Evolutionary conservation across 2,113 vertebrate genomes (phyloP).

Genomic region (Clarias batrachus): DNA sequence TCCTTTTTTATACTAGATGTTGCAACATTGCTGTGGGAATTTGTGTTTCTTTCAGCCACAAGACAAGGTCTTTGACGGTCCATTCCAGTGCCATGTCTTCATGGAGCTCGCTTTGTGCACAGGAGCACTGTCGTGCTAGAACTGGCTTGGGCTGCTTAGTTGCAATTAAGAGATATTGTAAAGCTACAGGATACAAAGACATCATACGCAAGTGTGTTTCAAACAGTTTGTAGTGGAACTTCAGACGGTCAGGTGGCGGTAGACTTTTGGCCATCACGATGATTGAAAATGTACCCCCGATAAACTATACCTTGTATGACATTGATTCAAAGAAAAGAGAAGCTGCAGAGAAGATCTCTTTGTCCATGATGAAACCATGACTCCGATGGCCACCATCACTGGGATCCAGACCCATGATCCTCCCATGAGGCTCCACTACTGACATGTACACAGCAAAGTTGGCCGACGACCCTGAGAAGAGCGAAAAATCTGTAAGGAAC

Average conservation of each 20-base stretch:
- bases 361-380: constrained; percentile 97
- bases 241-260: neutral
- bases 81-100: neutral
- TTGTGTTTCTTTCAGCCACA: neutral
- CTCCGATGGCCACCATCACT: constrained; percentile 94
- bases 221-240: neutral
- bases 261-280: neutral
- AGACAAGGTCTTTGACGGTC: neutral
- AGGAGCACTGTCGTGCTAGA: neutral
- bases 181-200: neutral
- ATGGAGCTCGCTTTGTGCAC: neutral
- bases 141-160: neutral
- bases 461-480: constrained; percentile 82
- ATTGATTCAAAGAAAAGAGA: constrained; percentile 97
- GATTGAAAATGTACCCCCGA: neutral
- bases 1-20: neutral
- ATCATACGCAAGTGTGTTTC: neutral
- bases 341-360: constrained; percentile 94
- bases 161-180: neutral
- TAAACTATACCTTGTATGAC: constrained; percentile 88
- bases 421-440: constrained; percentile 89
- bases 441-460: constrained; percentile 94
- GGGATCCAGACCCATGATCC: constrained; percentile 97
- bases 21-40: neutral
- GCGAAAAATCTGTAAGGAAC: neutral